Percentiles rank a stretch among this genome's conserved stretches.
phyloP scores from a whole-genome alignment of 2,797 vertebrate species.

The Avahi laniger region DNA sequence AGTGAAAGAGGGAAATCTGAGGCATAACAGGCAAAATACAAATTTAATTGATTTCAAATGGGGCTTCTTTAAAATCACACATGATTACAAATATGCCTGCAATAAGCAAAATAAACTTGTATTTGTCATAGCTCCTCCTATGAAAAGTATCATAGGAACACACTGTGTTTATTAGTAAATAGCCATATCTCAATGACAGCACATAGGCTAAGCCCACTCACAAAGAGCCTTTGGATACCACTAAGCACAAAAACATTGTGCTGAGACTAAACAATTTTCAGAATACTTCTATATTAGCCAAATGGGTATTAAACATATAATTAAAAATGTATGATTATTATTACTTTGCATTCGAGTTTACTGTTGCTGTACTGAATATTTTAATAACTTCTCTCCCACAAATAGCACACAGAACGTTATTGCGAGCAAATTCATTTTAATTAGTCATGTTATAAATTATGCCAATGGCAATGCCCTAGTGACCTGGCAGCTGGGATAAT shows the following conservation, averaged over 20 bases:
- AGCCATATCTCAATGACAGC: not conserved
- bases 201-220: not conserved
- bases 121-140: not conserved
- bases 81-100: not conserved
- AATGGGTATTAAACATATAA: constrained; percentile 75
- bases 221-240: constrained; percentile 36
- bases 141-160: not conserved
- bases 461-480: constrained; percentile 75
- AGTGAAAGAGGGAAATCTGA: not conserved
- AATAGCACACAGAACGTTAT: constrained; percentile 72
- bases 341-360: constrained; percentile 78
- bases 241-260: constrained; percentile 11
- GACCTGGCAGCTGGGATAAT: constrained; percentile 85
- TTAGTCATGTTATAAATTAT: constrained; percentile 85
- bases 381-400: constrained; percentile 80
- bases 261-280: constrained; percentile 68
- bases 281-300: constrained; percentile 70
- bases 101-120: not conserved
- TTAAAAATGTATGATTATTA: constrained; percentile 79
- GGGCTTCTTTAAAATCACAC: not conserved
- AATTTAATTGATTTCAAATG: not conserved
- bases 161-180: not conserved
- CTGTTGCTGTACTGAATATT: constrained; percentile 77
- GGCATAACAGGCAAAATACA: not conserved
- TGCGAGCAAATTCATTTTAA: constrained; percentile 85